phyloP scores from a whole-genome alignment of 2,888 invertebrate genomes.

The Penaeus monodon region DNA sequence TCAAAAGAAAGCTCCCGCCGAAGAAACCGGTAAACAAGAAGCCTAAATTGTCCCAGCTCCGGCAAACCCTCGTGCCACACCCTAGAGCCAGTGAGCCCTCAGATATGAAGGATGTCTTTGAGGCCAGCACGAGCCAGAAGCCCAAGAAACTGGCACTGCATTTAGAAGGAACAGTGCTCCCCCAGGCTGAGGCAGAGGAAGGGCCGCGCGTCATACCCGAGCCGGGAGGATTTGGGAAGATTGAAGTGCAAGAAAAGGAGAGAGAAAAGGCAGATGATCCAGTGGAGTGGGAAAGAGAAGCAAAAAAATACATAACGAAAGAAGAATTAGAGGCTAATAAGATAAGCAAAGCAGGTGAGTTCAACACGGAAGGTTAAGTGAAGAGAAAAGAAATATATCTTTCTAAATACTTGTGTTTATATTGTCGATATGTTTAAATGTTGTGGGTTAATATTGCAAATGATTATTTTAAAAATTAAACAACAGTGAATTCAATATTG shows the following conservation, averaged over 20 bases:
- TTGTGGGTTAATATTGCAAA: no score
- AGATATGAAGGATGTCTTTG: constrained; percentile 36
- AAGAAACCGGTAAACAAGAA: constrained; percentile 69
- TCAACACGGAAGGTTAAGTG: constrained; percentile 49
- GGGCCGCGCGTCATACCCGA: background rate
- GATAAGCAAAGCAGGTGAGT: constrained; percentile 76
- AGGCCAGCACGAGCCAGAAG: constrained; percentile 10
- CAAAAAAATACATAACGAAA: constrained; percentile 73
- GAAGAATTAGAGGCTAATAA: constrained; percentile 79
- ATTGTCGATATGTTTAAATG: no score
- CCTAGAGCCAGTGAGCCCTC: constrained; percentile 11
- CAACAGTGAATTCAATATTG: constrained; percentile 30
- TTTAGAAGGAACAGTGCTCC: constrained; percentile 27
- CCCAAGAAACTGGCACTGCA: constrained; percentile 37
- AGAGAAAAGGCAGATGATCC: constrained; percentile 65
- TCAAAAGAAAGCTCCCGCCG: constrained; percentile 66
- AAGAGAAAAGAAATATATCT: no score
- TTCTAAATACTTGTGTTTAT: no score
- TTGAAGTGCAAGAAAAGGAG: constrained; percentile 60
- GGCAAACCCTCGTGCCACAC: constrained; percentile 29
- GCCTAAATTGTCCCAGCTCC: constrained; percentile 42
- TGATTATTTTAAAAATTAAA: no score
- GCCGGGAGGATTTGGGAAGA: constrained; percentile 70
- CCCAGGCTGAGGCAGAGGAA: background rate
- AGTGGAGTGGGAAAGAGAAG: constrained; percentile 49